These are phyloP conservation scores for Ornithoptera alexandrae DNA, from an alignment of 2,888 invertebrate species.

Conservation along the genomic window DNA sequence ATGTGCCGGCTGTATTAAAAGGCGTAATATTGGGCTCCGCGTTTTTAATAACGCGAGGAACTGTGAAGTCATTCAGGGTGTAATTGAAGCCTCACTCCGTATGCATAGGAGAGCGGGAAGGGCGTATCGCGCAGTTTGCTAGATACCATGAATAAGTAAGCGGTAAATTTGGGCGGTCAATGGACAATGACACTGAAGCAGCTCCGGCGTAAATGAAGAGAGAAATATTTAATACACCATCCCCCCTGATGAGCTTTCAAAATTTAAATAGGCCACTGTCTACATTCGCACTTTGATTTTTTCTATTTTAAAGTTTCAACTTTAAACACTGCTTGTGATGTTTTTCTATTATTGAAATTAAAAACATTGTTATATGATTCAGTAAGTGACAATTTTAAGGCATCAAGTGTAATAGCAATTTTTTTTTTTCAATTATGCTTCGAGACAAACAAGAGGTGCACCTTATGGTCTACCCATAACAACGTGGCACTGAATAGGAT, in stretches of 20 bases:
- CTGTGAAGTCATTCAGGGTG: slow-evolving; percentile 43
- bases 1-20: not conserved
- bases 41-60: slow-evolving; percentile 16
- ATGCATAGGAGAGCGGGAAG: slow-evolving; percentile 55
- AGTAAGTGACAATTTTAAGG: too few species aligned
- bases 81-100: slow-evolving; percentile 58
- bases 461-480: too few species aligned
- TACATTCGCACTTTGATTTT: not conserved
- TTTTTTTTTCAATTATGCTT: too few species aligned
- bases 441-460: too few species aligned
- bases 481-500: too few species aligned
- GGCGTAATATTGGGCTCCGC: slow-evolving; percentile 4
- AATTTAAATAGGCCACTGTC: slow-evolving; percentile 33
- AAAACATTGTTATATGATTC: too few species aligned
- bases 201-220: slow-evolving; percentile 31
- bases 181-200: slow-evolving; percentile 41
- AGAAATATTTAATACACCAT: slow-evolving; percentile 33
- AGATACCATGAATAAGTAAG: slow-evolving; percentile 64
- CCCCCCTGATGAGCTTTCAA: slow-evolving; percentile 34
- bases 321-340: too few species aligned
- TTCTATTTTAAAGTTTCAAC: not conserved
- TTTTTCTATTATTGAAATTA: too few species aligned
- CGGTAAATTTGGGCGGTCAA: slow-evolving; percentile 51
- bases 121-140: slow-evolving; percentile 41
- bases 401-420: too few species aligned